A percentile compares a stretch with the other conserved stretches of the same genome.
phyloP scores from a whole-genome alignment of 2,113 vertebrate species.

The Stigmatopora nigra region DNA sequence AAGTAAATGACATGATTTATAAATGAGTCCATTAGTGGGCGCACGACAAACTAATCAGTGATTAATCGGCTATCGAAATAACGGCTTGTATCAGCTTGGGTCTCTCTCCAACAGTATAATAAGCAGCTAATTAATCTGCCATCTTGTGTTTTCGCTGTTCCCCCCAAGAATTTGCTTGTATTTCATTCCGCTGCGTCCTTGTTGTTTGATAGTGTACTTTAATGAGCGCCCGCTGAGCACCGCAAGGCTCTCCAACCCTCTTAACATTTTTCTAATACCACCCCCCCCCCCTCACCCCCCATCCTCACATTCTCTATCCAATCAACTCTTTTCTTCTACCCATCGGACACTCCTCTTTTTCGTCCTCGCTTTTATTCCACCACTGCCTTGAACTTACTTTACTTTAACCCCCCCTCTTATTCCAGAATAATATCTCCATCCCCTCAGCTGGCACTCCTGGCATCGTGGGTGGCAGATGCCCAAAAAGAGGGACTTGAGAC shows the following conservation, averaged over 20 bases:
- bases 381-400: slow-evolving; percentile 19
- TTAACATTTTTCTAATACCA: slow-evolving; percentile 65
- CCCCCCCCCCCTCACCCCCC: slow-evolving; percentile 28
- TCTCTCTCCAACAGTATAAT: slow-evolving; percentile 20
- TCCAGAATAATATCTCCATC: slow-evolving; percentile 31
- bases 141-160: slow-evolving; percentile 15
- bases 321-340: slow-evolving; percentile 52
- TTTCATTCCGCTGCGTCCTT: slow-evolving; percentile 23
- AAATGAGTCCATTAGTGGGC: not conserved
- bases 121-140: slow-evolving; percentile 30
- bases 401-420: slow-evolving; percentile 5
- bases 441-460: slow-evolving; percentile 49
- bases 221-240: slow-evolving; percentile 62
- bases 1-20: too few species aligned
- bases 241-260: slow-evolving; percentile 62
- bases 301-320: slow-evolving; percentile 44
- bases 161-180: slow-evolving; percentile 17
- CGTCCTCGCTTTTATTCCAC: not conserved
- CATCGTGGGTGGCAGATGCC: slow-evolving; percentile 46
- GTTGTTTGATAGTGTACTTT: slow-evolving; percentile 53
- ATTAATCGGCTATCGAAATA: slow-evolving; percentile 9
- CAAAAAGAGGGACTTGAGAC: slow-evolving; percentile 23
- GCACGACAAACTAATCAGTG: too few species aligned
- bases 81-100: slow-evolving; percentile 32
- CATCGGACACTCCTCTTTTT: slow-evolving; percentile 39